Evolutionary conservation across 1,140 invertebrate genomes (phyloP), one percentile per base, ranked within the genome.

Genomic region (Ruditapes philippinarum): DNA sequence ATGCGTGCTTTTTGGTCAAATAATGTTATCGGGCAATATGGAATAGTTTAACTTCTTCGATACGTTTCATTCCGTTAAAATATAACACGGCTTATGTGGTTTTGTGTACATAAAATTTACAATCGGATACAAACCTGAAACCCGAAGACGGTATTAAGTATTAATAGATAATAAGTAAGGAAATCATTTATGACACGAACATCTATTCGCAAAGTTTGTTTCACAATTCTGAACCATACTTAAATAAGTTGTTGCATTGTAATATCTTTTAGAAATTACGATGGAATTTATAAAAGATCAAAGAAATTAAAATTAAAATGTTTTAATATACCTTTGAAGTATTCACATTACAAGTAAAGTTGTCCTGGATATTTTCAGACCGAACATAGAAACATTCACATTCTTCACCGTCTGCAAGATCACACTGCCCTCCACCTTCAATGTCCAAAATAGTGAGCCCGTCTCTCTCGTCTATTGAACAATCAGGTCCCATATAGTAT

Each of bases 301-400:
- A 54, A n/a, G 42, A 45, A 45, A 22, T 5, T n/a, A 14, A 22
- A 54, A 22, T 4, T n/a, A n/a, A 22, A n/a, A 22, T 14, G 22
- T 14, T 11, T 54, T 22, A 19, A n/a, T 14, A n/a, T 62, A 62
- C 57, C n/a, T 62, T 62, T 28, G 25, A 62, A 4, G 57, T 62
- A n/a, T 25, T 62, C 4, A 62, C 25, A 1, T 25, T 11, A 28
- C 57, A 62, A 62, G n/a, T 62, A 14, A 62, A 62, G 11, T 28
- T 3, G 5, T 62, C 57, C 3, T 28, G 45, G 2, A 80, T 49
- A 0, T n/a, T 80, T 12, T 57, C 54, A 14, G 78, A 54, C 0
- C 54, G 25, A 1, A 80, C 33, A 40, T 80, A 60, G 28, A 80
- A 80, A 60, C 78, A 80, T 54, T 11, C 28, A 40, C 78, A 80